Base-by-base conservation (phyloP, 2,888 invertebrate species). In the Plebejus argus region DNA sequence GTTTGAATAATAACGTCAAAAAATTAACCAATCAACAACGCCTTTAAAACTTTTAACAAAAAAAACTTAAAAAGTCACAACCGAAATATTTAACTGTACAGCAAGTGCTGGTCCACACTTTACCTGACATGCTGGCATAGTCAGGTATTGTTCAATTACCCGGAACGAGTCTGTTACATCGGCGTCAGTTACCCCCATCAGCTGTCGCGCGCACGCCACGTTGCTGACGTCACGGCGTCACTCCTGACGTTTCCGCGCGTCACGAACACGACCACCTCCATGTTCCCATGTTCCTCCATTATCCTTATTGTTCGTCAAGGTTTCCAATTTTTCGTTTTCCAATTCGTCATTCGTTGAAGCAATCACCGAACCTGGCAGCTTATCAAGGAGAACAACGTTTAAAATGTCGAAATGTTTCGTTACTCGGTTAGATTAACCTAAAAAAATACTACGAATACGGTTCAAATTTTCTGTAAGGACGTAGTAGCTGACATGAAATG, bases 201-300 rank as follows among this genome's bases (percentile, higher is more conserved):
- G 84, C 85, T 88, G 92, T 91, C 92, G 88, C 87, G 85, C 86
- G 87, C 92, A 92, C 86, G 87, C 88, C 86, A 85, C 87, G 84
- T 88, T 85, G 86, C 84, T 89, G 87, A 91, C 88, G 90, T 90
- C 89, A 87, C 81, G 87, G 91, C 88, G 90, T 90, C 89, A 87
- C 81, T 81, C 82, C 79, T 88, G 88, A 88, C 86, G 86, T 89
- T 85, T 86, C 85, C 84, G 87, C 86, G 85, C 85, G 86, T 78
- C 78, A 80, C 81, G 80, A 82, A 82, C 81, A 76, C 74, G 35
- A 20, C 79, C 81, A 78, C 77, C 76, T 76, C 79, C 79, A 79
- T 79, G 61, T 77, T 70, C 66, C 79, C 79, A 79, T 79, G 61
- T 77, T 70, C 66, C 72, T 61, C 77, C 77, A 77, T 77, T 77